Evolutionary conservation across 1,140 invertebrate genomes (phyloP).

Genomic region (Battus philenor): DNA sequence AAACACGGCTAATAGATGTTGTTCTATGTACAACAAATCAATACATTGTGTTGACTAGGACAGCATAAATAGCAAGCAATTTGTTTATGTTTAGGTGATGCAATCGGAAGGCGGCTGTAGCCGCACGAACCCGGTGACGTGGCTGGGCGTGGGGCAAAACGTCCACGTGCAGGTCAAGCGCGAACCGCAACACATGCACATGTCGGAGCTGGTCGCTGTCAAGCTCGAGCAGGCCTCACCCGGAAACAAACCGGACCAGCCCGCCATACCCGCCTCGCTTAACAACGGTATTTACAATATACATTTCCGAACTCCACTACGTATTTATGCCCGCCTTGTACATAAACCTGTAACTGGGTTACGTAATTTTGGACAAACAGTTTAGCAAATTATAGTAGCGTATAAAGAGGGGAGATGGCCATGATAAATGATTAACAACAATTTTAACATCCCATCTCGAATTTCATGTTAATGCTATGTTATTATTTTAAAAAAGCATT

Average conservation of each 20-base stretch:
- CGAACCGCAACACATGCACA: conserved; percentile 57
- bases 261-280: conserved; percentile 50
- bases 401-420: too few relatives aligned
- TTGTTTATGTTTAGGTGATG: conserved; percentile 39
- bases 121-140: conserved; percentile 77
- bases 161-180: conserved; percentile 66
- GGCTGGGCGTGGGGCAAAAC: conserved; percentile 65
- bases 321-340: too few relatives aligned
- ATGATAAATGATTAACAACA: too few relatives aligned
- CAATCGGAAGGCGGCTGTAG: conserved; percentile 72
- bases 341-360: conserved; percentile 10
- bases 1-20: too few relatives aligned
- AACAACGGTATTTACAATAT: conserved; percentile 63
- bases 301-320: too few relatives aligned
- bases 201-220: conserved; percentile 62
- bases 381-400: too few relatives aligned
- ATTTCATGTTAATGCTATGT: too few relatives aligned
- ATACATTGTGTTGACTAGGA: too few relatives aligned
- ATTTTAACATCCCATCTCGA: too few relatives aligned
- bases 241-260: conserved; percentile 48
- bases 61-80: conserved; percentile 2
- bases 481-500: too few relatives aligned
- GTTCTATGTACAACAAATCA: too few relatives aligned
- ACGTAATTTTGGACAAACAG: too few relatives aligned
- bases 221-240: conserved; percentile 71